Conservation (phyloP, 37 sponge, comb jelly and placozoan species). For the Geodia barretti region DNA sequence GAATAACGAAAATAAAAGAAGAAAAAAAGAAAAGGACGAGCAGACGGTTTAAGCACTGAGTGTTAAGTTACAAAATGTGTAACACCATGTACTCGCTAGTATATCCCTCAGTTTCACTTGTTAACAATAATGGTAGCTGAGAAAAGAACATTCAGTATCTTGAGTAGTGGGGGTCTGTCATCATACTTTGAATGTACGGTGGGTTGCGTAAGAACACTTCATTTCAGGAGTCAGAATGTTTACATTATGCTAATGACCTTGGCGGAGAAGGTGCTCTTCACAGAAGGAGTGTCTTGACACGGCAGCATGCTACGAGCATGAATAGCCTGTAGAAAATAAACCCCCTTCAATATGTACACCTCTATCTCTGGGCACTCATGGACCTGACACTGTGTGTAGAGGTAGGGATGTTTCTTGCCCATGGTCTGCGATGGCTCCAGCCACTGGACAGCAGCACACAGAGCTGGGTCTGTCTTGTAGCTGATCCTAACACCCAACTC, state of each 20-base stretch:
- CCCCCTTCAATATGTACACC: neutral
- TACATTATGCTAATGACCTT: constrained; percentile 35
- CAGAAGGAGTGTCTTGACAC: constrained; percentile 91
- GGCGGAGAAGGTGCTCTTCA: constrained; percentile 85
- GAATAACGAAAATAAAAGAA: too few species aligned
- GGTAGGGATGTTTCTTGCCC: constrained; percentile 83
- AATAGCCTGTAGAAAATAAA: constrained; percentile 62
- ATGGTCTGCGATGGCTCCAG: constrained; percentile 86
- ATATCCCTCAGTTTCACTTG: too few species aligned
- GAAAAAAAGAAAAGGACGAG: too few species aligned
- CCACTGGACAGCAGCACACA: constrained; percentile 83
- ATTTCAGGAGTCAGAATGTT: too few species aligned
- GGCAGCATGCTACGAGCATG: constrained; percentile 89
- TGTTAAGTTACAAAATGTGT: neutral
- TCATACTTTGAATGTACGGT: too few species aligned
- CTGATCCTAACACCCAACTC: constrained; percentile 26
- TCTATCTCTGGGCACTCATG: neutral
- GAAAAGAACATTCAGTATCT: too few species aligned
- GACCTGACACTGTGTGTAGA: constrained; percentile 93
- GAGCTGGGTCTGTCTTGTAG: constrained; percentile 67
- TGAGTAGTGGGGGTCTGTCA: too few species aligned
- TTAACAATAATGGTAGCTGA: too few species aligned
- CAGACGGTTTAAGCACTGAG: too few species aligned
- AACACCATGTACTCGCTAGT: too few species aligned
- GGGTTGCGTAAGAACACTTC: too few species aligned